Evolutionary conservation across 2,113 vertebrate species (phyloP).

Genomic region (Equus przewalskii): DNA sequence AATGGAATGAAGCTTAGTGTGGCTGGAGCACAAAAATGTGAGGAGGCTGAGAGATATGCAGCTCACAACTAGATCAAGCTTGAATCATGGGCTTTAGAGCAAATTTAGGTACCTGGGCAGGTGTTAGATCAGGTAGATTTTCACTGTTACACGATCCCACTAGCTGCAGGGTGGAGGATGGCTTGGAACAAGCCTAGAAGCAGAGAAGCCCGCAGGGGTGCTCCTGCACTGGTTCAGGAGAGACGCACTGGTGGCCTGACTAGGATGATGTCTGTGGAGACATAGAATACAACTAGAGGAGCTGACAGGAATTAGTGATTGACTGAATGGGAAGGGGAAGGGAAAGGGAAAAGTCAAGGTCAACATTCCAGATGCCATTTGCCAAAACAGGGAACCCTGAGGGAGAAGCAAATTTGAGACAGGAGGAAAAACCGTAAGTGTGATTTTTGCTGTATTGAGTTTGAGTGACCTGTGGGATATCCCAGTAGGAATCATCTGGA

Average conservation of each 20-base stretch:
- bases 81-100: not conserved
- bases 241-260: not conserved
- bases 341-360: not conserved
- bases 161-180: not conserved
- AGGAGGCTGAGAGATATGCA: not conserved
- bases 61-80: not conserved
- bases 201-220: not conserved
- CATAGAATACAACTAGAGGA: not conserved
- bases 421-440: not conserved
- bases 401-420: not conserved
- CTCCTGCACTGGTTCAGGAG: not conserved
- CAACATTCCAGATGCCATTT: not conserved
- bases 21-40: not conserved
- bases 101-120: not conserved
- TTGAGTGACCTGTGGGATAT: not conserved
- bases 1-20: not conserved
- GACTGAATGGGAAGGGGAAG: not conserved
- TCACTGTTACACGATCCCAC: too few relatives aligned
- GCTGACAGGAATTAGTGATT: not conserved
- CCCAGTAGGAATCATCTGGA: not conserved
- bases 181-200: not conserved
- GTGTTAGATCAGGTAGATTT: not conserved
- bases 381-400: not conserved
- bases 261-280: too few relatives aligned
- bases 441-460: not conserved